Conservation (phyloP, 2,113 vertebrate species). For the Lagopus leucura region DNA sequence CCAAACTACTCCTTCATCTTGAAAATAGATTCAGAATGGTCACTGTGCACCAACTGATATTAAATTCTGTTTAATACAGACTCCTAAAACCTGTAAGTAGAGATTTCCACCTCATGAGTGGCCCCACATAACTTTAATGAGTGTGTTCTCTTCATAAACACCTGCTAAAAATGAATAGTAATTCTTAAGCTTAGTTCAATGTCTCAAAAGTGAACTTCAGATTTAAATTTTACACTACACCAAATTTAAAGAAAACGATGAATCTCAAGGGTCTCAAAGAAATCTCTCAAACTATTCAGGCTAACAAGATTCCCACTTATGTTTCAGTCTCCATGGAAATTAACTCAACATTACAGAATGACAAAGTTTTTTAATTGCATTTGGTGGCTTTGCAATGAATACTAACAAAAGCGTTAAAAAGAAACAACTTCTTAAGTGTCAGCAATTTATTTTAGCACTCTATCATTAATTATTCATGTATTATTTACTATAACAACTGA, state of each 20-base stretch:
- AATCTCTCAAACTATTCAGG: neutral
- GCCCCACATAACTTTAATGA: neutral
- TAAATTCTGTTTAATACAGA: neutral
- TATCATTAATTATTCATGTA: conserved; percentile 31
- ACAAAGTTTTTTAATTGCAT: conserved; percentile 16
- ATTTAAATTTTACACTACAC: neutral
- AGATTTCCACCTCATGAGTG: neutral
- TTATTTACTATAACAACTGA: conserved; percentile 10
- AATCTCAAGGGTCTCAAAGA: neutral
- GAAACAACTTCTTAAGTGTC: neutral
- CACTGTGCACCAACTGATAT: neutral
- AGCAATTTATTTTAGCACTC: conserved; percentile 2
- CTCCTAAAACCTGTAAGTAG: neutral
- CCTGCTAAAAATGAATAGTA: neutral
- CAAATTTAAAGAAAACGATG: neutral
- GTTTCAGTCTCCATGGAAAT: conserved; percentile 5
- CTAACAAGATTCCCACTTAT: neutral
- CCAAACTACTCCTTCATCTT: neutral
- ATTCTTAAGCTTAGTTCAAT: neutral
- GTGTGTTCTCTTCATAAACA: neutral
- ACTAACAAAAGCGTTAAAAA: conserved; percentile 37
- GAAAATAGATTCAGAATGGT: neutral
- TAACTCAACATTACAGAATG: conserved; percentile 20
- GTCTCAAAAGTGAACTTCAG: neutral
- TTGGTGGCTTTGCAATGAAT: conserved; percentile 36